Percentiles rank a stretch among this genome's conserved stretches.
Conservation (phyloP, 2,113 vertebrate species). For the Promerops cafer region DNA sequence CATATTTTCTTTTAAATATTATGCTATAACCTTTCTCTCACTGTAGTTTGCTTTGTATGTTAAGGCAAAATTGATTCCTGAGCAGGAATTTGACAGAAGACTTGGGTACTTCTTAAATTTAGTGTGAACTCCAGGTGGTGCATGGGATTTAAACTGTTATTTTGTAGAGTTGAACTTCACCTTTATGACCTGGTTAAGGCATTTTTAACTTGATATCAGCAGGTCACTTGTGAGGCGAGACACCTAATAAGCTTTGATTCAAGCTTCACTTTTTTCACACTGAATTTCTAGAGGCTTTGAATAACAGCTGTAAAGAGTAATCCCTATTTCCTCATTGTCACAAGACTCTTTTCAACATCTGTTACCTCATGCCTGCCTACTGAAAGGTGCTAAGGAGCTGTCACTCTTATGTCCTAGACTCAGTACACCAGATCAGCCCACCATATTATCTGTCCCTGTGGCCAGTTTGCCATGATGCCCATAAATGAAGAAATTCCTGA, state of each 20-base stretch:
- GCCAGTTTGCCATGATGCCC: not conserved
- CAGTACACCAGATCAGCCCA: not conserved
- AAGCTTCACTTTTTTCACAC: not conserved
- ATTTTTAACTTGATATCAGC: not conserved
- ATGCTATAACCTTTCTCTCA: slow-evolving; percentile 39
- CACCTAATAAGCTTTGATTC: not conserved
- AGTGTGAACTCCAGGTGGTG: not conserved
- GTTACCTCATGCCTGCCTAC: not conserved
- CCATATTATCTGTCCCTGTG: not conserved
- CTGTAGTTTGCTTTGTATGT: not conserved
- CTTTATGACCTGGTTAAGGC: not conserved
- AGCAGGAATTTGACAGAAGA: not conserved
- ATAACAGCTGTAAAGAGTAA: not conserved
- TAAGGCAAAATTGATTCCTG: slow-evolving; percentile 3
- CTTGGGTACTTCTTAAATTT: not conserved
- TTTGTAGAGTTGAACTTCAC: not conserved
- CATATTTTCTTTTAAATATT: slow-evolving; percentile 30
- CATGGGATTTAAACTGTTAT: not conserved
- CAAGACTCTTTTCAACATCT: not conserved
- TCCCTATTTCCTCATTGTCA: not conserved
- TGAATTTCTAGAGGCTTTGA: not conserved
- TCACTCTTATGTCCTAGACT: not conserved
- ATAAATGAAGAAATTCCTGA: not conserved
- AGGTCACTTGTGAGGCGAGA: not conserved
- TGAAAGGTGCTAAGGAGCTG: not conserved